phyloP scores from a whole-genome alignment of 1,140 invertebrate species.

The Pristionchus pacificus region DNA sequence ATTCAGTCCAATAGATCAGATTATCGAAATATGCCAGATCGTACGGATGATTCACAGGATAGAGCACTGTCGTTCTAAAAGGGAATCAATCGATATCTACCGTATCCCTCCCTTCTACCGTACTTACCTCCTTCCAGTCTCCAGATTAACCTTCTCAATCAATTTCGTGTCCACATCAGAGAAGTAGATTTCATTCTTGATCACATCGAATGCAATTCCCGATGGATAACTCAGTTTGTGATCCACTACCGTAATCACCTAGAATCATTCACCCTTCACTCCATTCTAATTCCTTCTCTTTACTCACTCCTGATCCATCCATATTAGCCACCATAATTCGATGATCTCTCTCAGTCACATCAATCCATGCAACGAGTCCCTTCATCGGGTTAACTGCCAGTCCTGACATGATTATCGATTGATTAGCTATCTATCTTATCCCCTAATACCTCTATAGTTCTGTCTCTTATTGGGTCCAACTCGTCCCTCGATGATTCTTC shows the following conservation, averaged over 20 bases:
- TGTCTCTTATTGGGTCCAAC: neutral
- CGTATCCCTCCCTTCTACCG: neutral
- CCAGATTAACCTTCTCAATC: slow-evolving; percentile 26
- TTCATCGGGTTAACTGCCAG: slow-evolving; percentile 19
- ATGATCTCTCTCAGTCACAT: slow-evolving; percentile 1
- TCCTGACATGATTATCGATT: neutral
- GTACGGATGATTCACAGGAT: slow-evolving; percentile 21
- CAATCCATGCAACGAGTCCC: slow-evolving; percentile 22
- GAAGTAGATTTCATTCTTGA: slow-evolving; percentile 27
- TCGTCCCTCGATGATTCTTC: slow-evolving; percentile 18
- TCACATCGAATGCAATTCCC: slow-evolving; percentile 20
- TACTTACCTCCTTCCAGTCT: slow-evolving; percentile 8
- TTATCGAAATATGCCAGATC: slow-evolving; percentile 27
- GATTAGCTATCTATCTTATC: neutral
- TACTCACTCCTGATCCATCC: slow-evolving; percentile 25
- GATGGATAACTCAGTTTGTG: slow-evolving; percentile 23
- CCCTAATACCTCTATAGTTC: slow-evolving; percentile 17
- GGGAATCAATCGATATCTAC: neutral
- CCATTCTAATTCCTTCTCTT: neutral
- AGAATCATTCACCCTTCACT: neutral
- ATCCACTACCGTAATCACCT: slow-evolving; percentile 25
- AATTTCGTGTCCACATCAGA: slow-evolving; percentile 10
- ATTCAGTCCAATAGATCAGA: slow-evolving; percentile 27
- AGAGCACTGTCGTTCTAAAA: slow-evolving; percentile 4
- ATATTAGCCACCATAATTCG: slow-evolving; percentile 22